Evolutionary conservation across 2,113 vertebrate genomes (phyloP).

Genomic region (Geococcyx californianus): DNA sequence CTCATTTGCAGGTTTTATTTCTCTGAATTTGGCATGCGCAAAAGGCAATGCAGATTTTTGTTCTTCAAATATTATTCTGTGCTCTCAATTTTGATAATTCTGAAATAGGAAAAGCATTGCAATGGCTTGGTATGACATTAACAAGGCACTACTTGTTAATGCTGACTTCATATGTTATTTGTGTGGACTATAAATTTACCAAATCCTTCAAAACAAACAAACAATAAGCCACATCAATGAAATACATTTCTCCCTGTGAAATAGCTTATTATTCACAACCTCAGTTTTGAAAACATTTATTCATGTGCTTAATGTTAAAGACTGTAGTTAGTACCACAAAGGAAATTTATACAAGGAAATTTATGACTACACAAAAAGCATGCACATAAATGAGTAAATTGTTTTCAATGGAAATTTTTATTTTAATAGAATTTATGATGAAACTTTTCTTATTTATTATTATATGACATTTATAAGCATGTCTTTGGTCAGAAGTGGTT

Average conservation of each 20-base stretch:
- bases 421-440: background rate
- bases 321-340: conserved; percentile 23
- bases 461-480: background rate
- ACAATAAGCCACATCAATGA: conserved; percentile 34
- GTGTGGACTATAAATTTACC: conserved; percentile 38
- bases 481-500: background rate
- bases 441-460: background rate
- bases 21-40: background rate
- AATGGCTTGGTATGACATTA: conserved; percentile 29
- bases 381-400: background rate
- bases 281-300: conserved; percentile 19
- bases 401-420: background rate
- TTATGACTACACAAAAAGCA: background rate
- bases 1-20: background rate
- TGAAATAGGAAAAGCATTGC: conserved; percentile 34
- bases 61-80: conserved; percentile 2
- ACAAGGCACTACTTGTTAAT: too few species aligned
- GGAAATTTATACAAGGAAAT: background rate
- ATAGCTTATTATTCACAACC: conserved; percentile 38
- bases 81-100: conserved; percentile 8
- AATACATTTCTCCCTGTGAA: background rate
- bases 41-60: background rate
- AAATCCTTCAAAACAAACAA: conserved; percentile 57
- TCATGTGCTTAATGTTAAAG: background rate
- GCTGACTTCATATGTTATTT: background rate